phyloP scores from a whole-genome alignment of 2,113 vertebrate genomes.

The Alouatta palliata region DNA sequence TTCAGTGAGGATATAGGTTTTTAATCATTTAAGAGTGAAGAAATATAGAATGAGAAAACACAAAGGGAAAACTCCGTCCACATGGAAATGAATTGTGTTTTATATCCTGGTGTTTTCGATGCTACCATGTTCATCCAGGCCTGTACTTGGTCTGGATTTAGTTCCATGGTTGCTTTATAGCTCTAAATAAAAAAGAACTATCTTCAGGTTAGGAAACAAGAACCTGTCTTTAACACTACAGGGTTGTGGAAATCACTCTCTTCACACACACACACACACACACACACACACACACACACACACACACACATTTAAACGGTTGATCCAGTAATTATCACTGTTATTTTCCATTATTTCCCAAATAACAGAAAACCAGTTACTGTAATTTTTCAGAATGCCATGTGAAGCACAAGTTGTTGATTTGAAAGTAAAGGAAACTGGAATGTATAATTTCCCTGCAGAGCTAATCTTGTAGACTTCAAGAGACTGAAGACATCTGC shows the following conservation, averaged over 20 bases:
- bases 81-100: neutral
- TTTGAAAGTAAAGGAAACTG: slow-evolving; percentile 37
- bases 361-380: neutral
- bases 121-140: slow-evolving; percentile 95
- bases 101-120: slow-evolving; percentile 92
- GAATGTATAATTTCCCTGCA: neutral
- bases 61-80: neutral
- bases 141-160: slow-evolving; percentile 91
- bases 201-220: slow-evolving; percentile 52
- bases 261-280: neutral
- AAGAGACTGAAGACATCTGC: rapidly evolving
- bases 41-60: neutral
- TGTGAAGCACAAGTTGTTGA: neutral
- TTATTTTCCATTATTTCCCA: neutral
- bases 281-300: neutral
- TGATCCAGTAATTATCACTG: neutral
- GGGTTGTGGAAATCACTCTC: neutral
- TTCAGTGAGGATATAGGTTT: neutral
- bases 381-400: slow-evolving; percentile 4
- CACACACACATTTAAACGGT: neutral
- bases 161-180: slow-evolving; percentile 89
- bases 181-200: slow-evolving; percentile 83
- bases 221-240: neutral
- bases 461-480: neutral
- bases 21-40: neutral